Base-by-base conservation (phyloP, 2,888 invertebrate genomes). In the Callinectes sapidus region DNA sequence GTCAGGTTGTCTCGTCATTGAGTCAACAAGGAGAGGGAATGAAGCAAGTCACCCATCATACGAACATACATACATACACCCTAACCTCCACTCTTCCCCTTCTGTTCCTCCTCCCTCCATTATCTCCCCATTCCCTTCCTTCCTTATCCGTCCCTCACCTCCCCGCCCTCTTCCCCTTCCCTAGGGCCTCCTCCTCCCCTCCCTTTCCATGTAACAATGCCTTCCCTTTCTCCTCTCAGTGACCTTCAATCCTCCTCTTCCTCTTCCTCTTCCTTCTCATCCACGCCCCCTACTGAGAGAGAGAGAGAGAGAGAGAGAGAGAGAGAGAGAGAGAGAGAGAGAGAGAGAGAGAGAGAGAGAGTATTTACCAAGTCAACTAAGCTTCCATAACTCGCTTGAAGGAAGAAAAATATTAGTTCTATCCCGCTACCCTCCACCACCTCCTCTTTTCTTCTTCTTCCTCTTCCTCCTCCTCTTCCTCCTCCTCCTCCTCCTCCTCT, bases 311-410 rank as follows among this genome's bases (percentile, higher is more conserved):
- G 71, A 71, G 71, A 71, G 71, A 71, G 71, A 71, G 71, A 71
- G 71, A 71, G 71, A 71, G 71, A 71, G 71, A 71, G 71, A 71
- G 71, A 71, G 71, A 71, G 71, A 71, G 71, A 71, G 71, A 71
- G 71, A 71, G 71, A 71, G 71, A 28, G 28, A 28, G 71, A 71
- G 71, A 71, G 71, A 71, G 71, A 71, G 71, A 71, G 71, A 23
- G 23, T 23, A 61, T 61, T 61, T 61, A 61, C 18, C 16, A n/a
- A 71, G n/a, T 28, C n/a, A 71, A n/a, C 71, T n/a, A 2, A 28
- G n/a, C 71, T 71, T 71, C 71, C 28, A 71, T 2, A n/a, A n/a
- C 23, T 88, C 48, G 48, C 32, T 32, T 23, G n/a, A n/a, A 42
- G 32, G 54, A 32, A 42, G 32, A 18, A 35, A 35, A 3, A 35